Base-by-base conservation (phyloP, 2,888 invertebrate genomes). In the Stratiomys singularior region DNA sequence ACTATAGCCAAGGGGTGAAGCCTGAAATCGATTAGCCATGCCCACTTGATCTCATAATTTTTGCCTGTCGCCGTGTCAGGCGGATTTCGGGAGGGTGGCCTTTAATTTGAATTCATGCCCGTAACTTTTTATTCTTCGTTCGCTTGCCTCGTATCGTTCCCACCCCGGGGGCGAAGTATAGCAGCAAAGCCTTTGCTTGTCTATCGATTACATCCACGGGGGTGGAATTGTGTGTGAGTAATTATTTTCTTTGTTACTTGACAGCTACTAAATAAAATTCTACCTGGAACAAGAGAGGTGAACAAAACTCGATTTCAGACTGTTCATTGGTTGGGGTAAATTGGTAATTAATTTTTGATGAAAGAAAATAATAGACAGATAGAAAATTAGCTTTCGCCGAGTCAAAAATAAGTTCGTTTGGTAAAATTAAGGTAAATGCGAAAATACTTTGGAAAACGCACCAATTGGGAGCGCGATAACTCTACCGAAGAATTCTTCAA, bases 1-100 rank as follows among this genome's bases (percentile, higher is more conserved):
- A 46, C 25, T 37, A n/a, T n/a, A n/a, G 37, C 37, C 37, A 74
- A 37, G 74, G 44, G 37, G 72, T 64, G 74, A 66, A 63, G 81
- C 81, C 82, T 82, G 81, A 82, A 84, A 84, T 84, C 85, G 84
- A 85, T 86, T 86, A 84, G 84, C 83, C 83, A 83, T 82, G 85
- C 83, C 84, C 85, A 86, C 83, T 86, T 86, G 84, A 85, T 85
- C 85, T 84, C 83, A 82, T 85, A 85, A 86, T 85, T 85, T 83
- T 82, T 44, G 58, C 37, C 47, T 30, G 44, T 74, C 58, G 46
- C 27, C 69, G 69, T 18, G 47, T 46, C 69, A 37, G 66, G 66
- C 30, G 71, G 56, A 27, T 47, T 21, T 44, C 1, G 37, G 67
- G 18, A 67, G n/a, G 47, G 52, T 30, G 44, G 7, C 71, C 52